Conservation (phyloP, 2,888 invertebrate genomes). For the Sinelater perroti region DNA sequence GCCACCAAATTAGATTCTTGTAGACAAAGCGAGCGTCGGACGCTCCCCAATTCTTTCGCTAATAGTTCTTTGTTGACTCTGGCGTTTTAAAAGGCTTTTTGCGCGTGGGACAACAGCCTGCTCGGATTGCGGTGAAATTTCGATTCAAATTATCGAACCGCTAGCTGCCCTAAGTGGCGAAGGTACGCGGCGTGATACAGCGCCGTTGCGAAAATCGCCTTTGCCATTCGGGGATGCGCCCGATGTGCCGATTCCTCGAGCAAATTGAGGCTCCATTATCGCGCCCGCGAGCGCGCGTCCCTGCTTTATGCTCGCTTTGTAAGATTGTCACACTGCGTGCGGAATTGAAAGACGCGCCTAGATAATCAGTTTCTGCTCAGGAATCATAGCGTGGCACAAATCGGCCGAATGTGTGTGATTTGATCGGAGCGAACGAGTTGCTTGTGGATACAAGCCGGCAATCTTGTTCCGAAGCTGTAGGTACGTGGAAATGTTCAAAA, state of each 20-base stretch:
- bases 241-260: conserved; percentile 13
- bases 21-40: neutral
- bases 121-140: neutral
- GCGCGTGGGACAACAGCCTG: neutral
- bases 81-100: conserved; percentile 2
- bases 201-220: conserved; percentile 3
- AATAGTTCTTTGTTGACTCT: conserved; percentile 6
- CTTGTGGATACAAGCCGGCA: no score
- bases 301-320: conserved; percentile 10
- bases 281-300: conserved; percentile 2
- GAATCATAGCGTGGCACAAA: conserved; percentile 16
- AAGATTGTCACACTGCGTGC: conserved; percentile 15
- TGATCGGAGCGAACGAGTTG: neutral
- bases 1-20: conserved; percentile 7
- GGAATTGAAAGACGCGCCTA: neutral
- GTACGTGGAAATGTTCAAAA: no score
- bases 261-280: conserved; percentile 18
- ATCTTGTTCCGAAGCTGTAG: no score
- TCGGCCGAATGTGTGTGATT: no score
- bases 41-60: neutral
- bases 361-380: conserved; percentile 14
- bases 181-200: neutral
- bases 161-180: neutral
- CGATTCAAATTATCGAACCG: neutral
- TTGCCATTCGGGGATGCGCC: conserved; percentile 9